These are phyloP conservation scores for Drosophila ohnishii DNA, from an alignment of 1,140 invertebrate genomes.

Conservation along the genomic window DNA sequence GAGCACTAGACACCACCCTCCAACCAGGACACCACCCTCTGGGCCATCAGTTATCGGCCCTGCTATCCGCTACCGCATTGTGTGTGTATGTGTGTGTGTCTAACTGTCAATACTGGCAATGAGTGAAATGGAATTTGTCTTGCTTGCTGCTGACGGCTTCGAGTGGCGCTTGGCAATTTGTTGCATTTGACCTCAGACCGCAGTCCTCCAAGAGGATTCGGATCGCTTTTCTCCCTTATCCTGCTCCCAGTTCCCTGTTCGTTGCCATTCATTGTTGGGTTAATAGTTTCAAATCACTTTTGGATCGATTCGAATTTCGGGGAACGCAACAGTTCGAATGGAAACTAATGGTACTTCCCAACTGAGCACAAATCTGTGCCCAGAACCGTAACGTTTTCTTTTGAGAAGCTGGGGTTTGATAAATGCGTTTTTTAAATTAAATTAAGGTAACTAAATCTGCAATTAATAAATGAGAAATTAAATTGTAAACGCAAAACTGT, in stretches of 20 bases:
- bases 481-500: no score
- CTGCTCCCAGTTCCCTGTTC: background rate
- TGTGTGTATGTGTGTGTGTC: constrained; percentile 13
- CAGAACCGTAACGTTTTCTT: background rate
- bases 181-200: constrained; percentile 40
- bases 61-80: constrained; percentile 5
- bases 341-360: background rate
- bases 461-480: background rate
- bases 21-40: background rate
- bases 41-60: constrained; percentile 10
- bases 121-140: constrained; percentile 78
- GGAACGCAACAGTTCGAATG: background rate
- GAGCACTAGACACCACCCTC: background rate
- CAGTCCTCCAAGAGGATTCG: constrained; percentile 9
- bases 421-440: background rate
- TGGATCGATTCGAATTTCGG: constrained; percentile 16
- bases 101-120: constrained; percentile 74
- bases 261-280: constrained; percentile 36
- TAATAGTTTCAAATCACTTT: constrained; percentile 74
- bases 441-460: background rate
- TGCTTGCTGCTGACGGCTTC: constrained; percentile 67
- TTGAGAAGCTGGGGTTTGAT: background rate
- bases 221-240: background rate
- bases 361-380: background rate
- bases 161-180: constrained; percentile 64